These are phyloP conservation scores for Xyliphius kryptos DNA, from an alignment of 2,113 vertebrate genomes.

Conservation along the genomic window DNA sequence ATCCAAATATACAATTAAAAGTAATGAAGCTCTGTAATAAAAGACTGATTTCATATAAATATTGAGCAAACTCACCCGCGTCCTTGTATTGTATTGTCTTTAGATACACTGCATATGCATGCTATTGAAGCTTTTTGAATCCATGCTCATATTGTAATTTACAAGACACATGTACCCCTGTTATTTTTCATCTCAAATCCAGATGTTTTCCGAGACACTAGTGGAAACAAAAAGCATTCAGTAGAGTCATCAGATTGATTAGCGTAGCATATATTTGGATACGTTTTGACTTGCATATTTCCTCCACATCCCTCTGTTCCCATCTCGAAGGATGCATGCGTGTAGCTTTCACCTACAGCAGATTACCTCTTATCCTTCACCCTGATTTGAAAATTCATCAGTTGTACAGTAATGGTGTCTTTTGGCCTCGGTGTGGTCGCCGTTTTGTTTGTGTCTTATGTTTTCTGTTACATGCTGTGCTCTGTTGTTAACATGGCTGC, in stretches of 20 bases:
- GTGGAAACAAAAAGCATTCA: constrained; percentile 54
- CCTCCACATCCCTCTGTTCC: neutral
- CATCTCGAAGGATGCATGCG: constrained; percentile 12
- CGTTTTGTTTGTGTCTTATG: constrained; percentile 53
- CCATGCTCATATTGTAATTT: no score
- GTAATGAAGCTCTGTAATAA: no score
- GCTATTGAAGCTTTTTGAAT: no score
- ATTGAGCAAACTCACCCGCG: no score
- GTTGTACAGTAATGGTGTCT: constrained; percentile 41
- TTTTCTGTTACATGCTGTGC: constrained; percentile 64
- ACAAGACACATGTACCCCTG: no score
- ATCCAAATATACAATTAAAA: no score
- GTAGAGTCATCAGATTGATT: constrained; percentile 41
- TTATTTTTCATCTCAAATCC: no score
- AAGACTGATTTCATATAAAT: no score
- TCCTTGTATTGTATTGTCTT: no score
- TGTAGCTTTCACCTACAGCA: neutral
- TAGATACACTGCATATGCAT: no score
- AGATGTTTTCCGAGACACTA: no score
- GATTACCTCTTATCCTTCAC: no score
- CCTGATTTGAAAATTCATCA: constrained; percentile 30
- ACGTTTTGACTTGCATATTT: constrained; percentile 51
- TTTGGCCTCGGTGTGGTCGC: constrained; percentile 21
- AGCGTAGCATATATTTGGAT: constrained; percentile 61
- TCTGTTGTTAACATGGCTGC: constrained; percentile 62